Percentiles rank a stretch among this genome's conserved stretches.
phyloP scores from a whole-genome alignment of 2,888 invertebrate species.

The Cenopis cana region DNA sequence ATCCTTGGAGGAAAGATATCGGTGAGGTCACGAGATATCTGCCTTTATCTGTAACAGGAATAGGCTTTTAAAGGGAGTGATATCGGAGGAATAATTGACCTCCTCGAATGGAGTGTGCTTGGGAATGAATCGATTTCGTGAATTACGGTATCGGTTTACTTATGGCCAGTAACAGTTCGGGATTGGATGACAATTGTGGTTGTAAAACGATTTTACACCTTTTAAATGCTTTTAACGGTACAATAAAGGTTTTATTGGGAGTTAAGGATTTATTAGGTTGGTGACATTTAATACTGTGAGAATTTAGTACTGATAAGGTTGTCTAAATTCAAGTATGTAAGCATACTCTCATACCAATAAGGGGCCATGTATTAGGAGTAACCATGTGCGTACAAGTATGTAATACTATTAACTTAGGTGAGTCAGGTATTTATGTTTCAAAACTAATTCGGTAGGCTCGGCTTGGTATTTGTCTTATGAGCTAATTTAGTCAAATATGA shows the following conservation, averaged over 20 bases:
- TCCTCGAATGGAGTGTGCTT: conserved; percentile 66
- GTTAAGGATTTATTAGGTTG: conserved; percentile 48
- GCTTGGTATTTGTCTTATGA: too few species aligned
- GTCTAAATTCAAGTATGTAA: neutral
- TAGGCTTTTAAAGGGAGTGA: conserved; percentile 80
- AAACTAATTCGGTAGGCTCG: too few species aligned
- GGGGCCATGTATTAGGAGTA: neutral
- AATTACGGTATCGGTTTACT: conserved; percentile 64
- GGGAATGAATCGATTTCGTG: conserved; percentile 51
- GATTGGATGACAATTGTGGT: conserved; percentile 63
- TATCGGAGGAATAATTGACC: conserved; percentile 72
- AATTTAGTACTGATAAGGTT: conserved; percentile 9
- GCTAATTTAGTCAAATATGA: neutral
- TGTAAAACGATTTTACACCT: conserved; percentile 65
- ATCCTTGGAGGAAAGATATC: conserved; percentile 77
- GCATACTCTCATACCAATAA: neutral
- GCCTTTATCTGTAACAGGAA: conserved; percentile 81
- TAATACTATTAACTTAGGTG: too few species aligned
- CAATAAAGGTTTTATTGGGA: conserved; percentile 56
- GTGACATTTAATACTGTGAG: conserved; percentile 40
- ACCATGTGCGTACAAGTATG: neutral
- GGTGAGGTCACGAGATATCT: conserved; percentile 79
- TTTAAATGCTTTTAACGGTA: conserved; percentile 60
- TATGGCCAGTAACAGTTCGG: conserved; percentile 59
- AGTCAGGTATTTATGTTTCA: neutral